Base-by-base conservation (phyloP, 2,888 invertebrate species). In the Clepsis dumicolana region DNA sequence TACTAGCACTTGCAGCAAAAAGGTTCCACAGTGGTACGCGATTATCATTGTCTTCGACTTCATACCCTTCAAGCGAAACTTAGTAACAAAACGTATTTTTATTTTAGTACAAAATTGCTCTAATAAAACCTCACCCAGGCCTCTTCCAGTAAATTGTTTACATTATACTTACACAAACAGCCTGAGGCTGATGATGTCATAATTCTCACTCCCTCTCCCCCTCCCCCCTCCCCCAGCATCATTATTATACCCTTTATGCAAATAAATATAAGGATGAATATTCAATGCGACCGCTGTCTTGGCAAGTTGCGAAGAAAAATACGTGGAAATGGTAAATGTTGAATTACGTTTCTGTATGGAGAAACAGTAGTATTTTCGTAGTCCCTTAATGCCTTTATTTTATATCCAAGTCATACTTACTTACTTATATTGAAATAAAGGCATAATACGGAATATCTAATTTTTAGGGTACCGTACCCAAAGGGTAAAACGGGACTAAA, bases 101-200 rank as follows among this genome's bases (percentile, higher is more conserved):
- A 48, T 52, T n/a, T 18, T 12, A 21, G 12, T 12, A 8, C 48
- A 21, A 2, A 44, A 44, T 18, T 44, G 4, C 18, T 4, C 21
- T 21, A 18, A 21, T 48, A 48, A 21, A 4, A 41, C 14, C 14
- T 38, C 12, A 44, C 41, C 27, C 50, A 25, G n/a, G n/a, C 14
- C 21, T 21, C 21, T 27, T 67, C 52, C 63, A 63, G 57, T 52
- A 63, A 64, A 68, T 59, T 64, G 57, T 68, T 59, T 64, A 64
- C 24, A 52, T 64, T 68, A 64, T 38, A 56, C 67, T 29, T 50
- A 38, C 41, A 24, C 38, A 56, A 65, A 52, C 59, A 56, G 57
- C 64, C 61, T 64, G 32, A 54, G 53, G 74, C 73, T 73, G 72
- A 78, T 81, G 80, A 83, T 77, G 77, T 80, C 81, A 84, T 84